These are phyloP conservation scores for Chauna torquata DNA, from an alignment of 2,113 vertebrate species.

Conservation along the genomic window DNA sequence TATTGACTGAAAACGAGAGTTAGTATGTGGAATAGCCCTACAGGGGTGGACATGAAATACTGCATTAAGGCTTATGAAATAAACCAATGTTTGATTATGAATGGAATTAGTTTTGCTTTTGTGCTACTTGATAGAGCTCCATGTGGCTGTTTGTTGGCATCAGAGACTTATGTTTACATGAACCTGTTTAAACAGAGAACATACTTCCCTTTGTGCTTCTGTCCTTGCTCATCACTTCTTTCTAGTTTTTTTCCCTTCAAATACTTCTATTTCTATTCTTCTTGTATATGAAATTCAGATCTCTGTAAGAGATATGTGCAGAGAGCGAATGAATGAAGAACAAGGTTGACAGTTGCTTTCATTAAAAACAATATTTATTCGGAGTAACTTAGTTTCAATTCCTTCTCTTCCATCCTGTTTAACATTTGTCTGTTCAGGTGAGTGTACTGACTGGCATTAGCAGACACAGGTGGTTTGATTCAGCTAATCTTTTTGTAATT, in stretches of 20 bases:
- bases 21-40: neutral
- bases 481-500: neutral
- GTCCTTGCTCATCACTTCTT: neutral
- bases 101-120: neutral
- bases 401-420: neutral
- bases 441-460: neutral
- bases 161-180: neutral
- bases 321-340: neutral
- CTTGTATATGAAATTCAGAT: neutral
- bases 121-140: neutral
- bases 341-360: accelerated
- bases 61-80: neutral
- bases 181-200: neutral
- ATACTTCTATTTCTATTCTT: neutral
- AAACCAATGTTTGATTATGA: neutral
- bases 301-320: neutral
- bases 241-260: neutral
- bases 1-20: neutral
- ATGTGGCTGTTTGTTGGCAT: neutral
- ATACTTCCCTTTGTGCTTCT: neutral
- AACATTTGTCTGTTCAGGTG: neutral
- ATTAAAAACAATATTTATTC: neutral
- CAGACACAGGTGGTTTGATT: neutral
- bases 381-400: neutral
- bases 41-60: neutral